phyloP scores from a whole-genome alignment of 2,113 vertebrate genomes.

The Paraplagusia blochii region DNA sequence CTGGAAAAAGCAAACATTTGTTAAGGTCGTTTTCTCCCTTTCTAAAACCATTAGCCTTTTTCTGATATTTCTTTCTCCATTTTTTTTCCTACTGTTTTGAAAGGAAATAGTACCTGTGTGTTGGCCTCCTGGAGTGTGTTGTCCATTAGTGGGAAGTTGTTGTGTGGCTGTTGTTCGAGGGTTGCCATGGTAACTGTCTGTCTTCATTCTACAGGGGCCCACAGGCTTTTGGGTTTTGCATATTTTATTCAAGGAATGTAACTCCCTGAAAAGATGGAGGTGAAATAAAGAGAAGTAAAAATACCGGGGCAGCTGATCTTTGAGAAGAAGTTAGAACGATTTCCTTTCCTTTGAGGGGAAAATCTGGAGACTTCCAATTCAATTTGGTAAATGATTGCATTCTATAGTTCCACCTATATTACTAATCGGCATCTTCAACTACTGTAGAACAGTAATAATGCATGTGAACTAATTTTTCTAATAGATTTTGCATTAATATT shows the following conservation, averaged over 20 bases:
- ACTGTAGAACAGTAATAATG: too few relatives aligned
- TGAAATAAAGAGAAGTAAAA: conserved; percentile 6
- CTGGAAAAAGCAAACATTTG: conserved; percentile 17
- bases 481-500: too few relatives aligned
- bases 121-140: conserved; percentile 56
- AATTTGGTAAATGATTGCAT: too few relatives aligned
- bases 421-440: too few relatives aligned
- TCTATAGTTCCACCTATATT: too few relatives aligned
- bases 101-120: conserved; percentile 71
- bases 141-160: conserved; percentile 74
- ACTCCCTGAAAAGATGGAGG: conserved; percentile 53
- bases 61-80: conserved; percentile 19
- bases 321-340: conserved; percentile 13
- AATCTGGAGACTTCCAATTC: too few relatives aligned
- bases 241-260: conserved; percentile 75
- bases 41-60: conserved; percentile 37
- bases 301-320: conserved; percentile 57
- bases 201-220: conserved; percentile 72
- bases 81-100: conserved; percentile 52
- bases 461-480: too few relatives aligned
- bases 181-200: conserved; percentile 72
- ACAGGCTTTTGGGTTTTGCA: conserved; percentile 69
- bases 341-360: too few relatives aligned
- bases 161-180: conserved; percentile 69
- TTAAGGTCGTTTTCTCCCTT: conserved; percentile 23